Percentiles rank a stretch among this genome's conserved stretches.
These are phyloP conservation scores for Pygocentrus nattereri DNA, from an alignment of 2,797 vertebrate species.

Conservation along the genomic window DNA sequence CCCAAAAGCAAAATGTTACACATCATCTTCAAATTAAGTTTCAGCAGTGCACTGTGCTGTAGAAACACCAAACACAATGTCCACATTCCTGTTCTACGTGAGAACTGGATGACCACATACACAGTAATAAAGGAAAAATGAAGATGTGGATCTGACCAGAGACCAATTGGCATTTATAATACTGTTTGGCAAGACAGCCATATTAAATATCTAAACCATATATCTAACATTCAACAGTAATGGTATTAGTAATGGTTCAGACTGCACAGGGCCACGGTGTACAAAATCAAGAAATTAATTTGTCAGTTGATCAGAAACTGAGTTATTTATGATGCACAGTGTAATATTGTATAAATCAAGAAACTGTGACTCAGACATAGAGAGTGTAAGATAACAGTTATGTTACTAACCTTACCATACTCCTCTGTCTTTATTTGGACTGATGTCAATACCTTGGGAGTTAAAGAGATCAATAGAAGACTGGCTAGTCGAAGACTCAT, in stretches of 20 bases:
- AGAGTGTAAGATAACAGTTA: background rate
- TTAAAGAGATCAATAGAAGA: constrained; percentile 76
- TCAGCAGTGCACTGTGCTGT: background rate
- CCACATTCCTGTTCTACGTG: background rate
- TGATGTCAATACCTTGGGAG: constrained; percentile 87
- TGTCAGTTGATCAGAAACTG: background rate
- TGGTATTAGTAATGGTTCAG: background rate
- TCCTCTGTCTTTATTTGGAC: constrained; percentile 85
- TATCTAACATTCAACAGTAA: constrained; percentile 2
- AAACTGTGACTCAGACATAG: constrained; percentile 20
- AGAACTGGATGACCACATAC: background rate
- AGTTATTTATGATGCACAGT: background rate
- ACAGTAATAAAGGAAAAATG: background rate
- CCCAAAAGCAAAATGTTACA: background rate
- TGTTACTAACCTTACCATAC: constrained; percentile 88
- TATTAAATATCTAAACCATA: background rate
- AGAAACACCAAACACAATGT: no score
- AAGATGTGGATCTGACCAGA: background rate
- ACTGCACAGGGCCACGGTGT: background rate
- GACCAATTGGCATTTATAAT: background rate
- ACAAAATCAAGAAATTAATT: background rate
- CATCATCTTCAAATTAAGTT: background rate
- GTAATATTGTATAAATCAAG: constrained; percentile 4
- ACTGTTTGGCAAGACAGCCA: background rate
- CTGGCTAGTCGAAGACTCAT: constrained; percentile 81